Base-by-base conservation (phyloP, 2,113 vertebrate species). In the Salvelinus alpinus region DNA sequence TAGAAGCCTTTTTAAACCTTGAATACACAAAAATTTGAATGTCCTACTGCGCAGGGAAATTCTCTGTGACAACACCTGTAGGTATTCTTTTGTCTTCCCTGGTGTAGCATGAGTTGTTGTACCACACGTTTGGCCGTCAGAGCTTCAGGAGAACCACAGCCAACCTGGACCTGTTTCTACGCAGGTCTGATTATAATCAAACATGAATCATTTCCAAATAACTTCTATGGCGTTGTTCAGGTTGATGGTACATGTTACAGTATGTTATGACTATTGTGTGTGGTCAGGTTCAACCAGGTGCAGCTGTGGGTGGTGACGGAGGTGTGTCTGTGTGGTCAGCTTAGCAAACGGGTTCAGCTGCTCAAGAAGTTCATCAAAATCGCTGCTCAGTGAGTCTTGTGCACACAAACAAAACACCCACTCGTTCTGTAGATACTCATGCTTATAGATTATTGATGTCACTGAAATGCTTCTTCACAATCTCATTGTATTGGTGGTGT, bases 311-410 rank as follows among this genome's bases (percentile, higher is more conserved):
- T 99, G 62, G 95, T 96, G 85, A 98, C 96, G 0, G 97, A 99
- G 91, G 96, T 98, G 81, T 97, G 96, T 87, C 94, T 99, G 84
- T 99, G 97, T 70, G 88, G 93, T 78, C 96, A 98, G 87, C 95
- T 99, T 90, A 97, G 95, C 92, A 99, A 99, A 84, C 94, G 97
- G 65, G 97, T 99, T 82, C 97, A 99, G 84, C 95, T 99, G 71
- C 93, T 99, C 75, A 99, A 99, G 93, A 99, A 99, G 90, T 99
- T 98, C 84, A 99, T 99, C 91, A 99, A 99, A 93, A 97, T 99
- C 73, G 97, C 97, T 18, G 97, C 97, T 73, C 97, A 99, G 97
- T 99, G 92, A 97, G 97, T 85, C 7, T 5, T 6, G 38, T 44
- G 38, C 38, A 44, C 38, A 12, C 9, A 44, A 44, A 11, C 38